A percentile compares a stretch with the other conserved stretches of the same genome.
These are phyloP conservation scores for Acromyrmex heyeri DNA, from an alignment of 1,140 invertebrate species.

Conservation along the genomic window DNA sequence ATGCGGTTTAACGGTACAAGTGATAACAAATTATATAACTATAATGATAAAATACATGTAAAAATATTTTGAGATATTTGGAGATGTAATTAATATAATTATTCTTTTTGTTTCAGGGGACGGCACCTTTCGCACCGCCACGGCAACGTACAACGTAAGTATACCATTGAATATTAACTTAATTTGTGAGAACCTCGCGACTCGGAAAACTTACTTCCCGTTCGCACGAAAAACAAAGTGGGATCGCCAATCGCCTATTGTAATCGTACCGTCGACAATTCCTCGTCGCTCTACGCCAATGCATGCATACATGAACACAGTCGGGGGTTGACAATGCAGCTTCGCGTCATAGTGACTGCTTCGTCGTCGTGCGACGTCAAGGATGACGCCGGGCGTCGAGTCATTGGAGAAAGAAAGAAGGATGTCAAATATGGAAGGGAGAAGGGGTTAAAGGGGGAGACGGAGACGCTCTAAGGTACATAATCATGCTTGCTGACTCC, in stretches of 20 bases:
- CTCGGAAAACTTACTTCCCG: conserved; percentile 16
- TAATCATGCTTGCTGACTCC: conserved; percentile 87
- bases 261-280: conserved; percentile 55
- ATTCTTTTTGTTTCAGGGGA: conserved; percentile 81
- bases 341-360: conserved; percentile 53
- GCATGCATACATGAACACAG: conserved; percentile 73
- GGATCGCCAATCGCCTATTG: conserved; percentile 22
- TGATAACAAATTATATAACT: neutral
- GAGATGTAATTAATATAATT: conserved; percentile 5
- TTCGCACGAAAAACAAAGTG: conserved; percentile 33
- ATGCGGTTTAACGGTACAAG: neutral
- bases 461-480: conserved; percentile 84
- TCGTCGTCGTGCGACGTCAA: conserved; percentile 67
- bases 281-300: conserved; percentile 76
- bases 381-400: conserved; percentile 64
- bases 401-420: conserved; percentile 59
- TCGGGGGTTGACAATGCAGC: conserved; percentile 78
- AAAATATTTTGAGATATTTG: neutral
- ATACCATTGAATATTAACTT: neutral
- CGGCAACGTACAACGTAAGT: conserved; percentile 85
- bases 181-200: neutral
- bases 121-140: conserved; percentile 83
- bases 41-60: neutral
- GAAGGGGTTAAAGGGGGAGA: conserved; percentile 65
- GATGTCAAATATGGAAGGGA: neutral